A percentile compares a stretch with the other conserved stretches of the same genome.
phyloP scores from a whole-genome alignment of 2,113 vertebrate species.

The Entelurus aequoreus region DNA sequence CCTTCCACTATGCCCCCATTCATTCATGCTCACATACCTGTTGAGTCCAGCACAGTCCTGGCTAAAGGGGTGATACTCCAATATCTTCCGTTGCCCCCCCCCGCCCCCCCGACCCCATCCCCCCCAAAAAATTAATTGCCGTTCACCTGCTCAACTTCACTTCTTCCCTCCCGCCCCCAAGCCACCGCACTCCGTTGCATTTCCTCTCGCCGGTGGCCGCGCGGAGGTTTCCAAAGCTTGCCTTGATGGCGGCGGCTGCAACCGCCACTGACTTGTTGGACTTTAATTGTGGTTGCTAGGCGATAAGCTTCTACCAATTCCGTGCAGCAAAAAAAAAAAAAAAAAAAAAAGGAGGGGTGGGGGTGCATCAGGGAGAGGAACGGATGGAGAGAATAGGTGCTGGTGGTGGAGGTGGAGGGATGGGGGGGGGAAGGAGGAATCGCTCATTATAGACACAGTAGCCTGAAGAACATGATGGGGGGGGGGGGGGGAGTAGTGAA shows the following conservation, averaged over 20 bases:
- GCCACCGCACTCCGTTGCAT: constrained; percentile 3
- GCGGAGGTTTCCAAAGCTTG: constrained; percentile 20
- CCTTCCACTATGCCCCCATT: constrained; percentile 18
- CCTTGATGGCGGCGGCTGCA: constrained; percentile 47
- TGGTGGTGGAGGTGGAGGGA: constrained; percentile 7
- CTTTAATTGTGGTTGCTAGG: constrained; percentile 85
- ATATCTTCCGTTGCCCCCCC: constrained; percentile 25
- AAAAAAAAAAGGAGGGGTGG: constrained; percentile 35
- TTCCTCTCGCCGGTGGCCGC: constrained; percentile 33
- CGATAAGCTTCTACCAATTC: constrained; percentile 72
- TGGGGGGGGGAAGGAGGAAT: constrained; percentile 23
- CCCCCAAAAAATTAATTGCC: constrained; percentile 13
- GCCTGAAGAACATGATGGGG: constrained; percentile 36
- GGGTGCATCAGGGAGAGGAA: constrained; percentile 11
- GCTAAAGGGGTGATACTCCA: constrained; percentile 22
- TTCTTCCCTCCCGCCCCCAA: constrained; percentile 13
- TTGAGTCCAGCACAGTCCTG: constrained; percentile 27
- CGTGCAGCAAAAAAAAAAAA: constrained; percentile 43
- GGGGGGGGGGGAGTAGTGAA: constrained; percentile 26
- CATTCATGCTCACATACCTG: constrained; percentile 45
- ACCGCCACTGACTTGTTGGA: constrained; percentile 75
- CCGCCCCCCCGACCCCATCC: no score
- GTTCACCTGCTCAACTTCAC: constrained; percentile 59
- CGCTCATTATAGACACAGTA: constrained; percentile 52
- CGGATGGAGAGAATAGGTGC: constrained; percentile 39